phyloP scores from a whole-genome alignment of 1,140 invertebrate genomes.

The Ctenoplectra terminalis region DNA sequence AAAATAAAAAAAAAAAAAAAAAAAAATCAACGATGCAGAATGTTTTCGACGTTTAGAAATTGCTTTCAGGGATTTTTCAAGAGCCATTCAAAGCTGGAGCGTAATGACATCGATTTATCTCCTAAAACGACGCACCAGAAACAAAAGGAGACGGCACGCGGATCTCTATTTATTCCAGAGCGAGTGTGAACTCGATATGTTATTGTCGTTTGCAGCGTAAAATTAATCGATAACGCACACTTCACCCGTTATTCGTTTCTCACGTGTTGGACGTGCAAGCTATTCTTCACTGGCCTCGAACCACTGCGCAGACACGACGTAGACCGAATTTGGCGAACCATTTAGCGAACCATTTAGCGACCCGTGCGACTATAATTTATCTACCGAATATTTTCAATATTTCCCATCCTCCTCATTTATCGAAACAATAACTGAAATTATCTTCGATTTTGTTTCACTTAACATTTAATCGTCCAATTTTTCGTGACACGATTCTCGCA shows the following conservation, averaged over 20 bases:
- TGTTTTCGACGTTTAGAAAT: not conserved
- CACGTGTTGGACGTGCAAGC: conserved; percentile 24
- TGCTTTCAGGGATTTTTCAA: not conserved
- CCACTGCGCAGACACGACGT: conserved; percentile 22
- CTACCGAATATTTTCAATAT: not conserved
- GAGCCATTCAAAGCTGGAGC: not conserved
- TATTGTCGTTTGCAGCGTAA: conserved; percentile 39
- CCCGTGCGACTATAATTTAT: not conserved
- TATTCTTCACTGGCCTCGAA: conserved; percentile 26
- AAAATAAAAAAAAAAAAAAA: rapidly evolving
- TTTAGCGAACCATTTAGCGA: no score
- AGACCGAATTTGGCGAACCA: conserved; percentile 24
- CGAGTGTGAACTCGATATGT: conserved; percentile 20
- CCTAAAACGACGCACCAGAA: not conserved
- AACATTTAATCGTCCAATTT: not conserved
- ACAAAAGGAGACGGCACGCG: not conserved
- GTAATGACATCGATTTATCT: not conserved
- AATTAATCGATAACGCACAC: conserved; percentile 41
- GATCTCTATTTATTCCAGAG: conserved; percentile 30
- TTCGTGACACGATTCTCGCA: no score
- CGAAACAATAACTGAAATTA: not conserved
- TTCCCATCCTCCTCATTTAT: no score
- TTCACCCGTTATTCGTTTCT: conserved; percentile 30
- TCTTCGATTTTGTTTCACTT: not conserved
- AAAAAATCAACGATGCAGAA: not conserved